A percentile compares a stretch with the other conserved stretches of the same genome.
Evolutionary conservation across 1,140 invertebrate species (phyloP).

Genomic region (Uloborus diversus): DNA sequence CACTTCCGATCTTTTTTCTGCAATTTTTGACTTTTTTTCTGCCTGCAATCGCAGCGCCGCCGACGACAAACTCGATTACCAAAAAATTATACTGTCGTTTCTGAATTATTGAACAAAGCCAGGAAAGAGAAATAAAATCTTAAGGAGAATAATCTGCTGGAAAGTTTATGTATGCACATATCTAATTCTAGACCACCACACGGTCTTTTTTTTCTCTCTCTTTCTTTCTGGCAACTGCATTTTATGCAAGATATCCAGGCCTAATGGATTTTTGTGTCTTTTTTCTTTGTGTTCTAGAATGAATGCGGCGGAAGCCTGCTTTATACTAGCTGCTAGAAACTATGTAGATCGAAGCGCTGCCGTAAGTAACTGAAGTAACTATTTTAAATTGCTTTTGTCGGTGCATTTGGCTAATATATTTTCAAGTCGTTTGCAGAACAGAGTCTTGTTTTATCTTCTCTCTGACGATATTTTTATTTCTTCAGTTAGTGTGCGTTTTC

Average conservation of each 20-base stretch:
- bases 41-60: no score
- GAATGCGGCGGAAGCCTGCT: conserved; percentile 96
- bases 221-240: not conserved
- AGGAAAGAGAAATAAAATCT: not conserved
- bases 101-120: conserved; percentile 39
- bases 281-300: conserved; percentile 71
- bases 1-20: no score
- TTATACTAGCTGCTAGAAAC: conserved; percentile 91
- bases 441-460: no score
- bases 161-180: conserved; percentile 30
- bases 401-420: no score
- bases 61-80: conserved; percentile 2
- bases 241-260: conserved; percentile 19
- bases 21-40: no score
- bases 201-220: not conserved
- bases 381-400: no score
- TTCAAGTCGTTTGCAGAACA: no score
- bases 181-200: no score
- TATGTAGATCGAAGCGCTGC: conserved; percentile 97
- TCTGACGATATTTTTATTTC: no score
- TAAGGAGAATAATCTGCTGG: no score
- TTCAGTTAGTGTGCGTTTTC: no score
- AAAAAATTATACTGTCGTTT: conserved; percentile 21
- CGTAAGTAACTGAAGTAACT: no score
- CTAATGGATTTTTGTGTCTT: not conserved